phyloP scores from a whole-genome alignment of 2,888 invertebrate species.

The Sminthurinus aureus region DNA sequence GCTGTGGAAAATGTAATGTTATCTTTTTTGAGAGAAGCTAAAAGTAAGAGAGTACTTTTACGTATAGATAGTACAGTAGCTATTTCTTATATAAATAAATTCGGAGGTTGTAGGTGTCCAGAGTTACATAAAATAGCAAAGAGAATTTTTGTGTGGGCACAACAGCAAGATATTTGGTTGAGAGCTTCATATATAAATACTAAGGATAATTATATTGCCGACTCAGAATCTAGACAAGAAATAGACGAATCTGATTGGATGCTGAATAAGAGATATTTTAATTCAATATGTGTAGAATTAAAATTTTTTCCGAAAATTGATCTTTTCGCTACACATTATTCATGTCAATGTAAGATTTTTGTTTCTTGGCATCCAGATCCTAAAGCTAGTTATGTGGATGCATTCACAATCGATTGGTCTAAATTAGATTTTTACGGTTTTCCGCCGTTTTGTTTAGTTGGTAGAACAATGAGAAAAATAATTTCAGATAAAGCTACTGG shows the following conservation, averaged over 20 bases:
- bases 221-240: slow-evolving; percentile 25
- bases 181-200: slow-evolving; percentile 41
- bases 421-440: slow-evolving; percentile 41
- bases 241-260: slow-evolving; percentile 35
- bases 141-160: slow-evolving; percentile 40
- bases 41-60: slow-evolving; percentile 2
- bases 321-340: neutral
- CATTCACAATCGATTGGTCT: slow-evolving; percentile 44
- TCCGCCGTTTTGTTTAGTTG: slow-evolving; percentile 42
- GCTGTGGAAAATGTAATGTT: neutral
- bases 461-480: slow-evolving; percentile 42
- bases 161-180: slow-evolving; percentile 26
- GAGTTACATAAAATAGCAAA: slow-evolving; percentile 31
- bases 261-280: slow-evolving; percentile 16
- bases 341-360: slow-evolving; percentile 4
- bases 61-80: slow-evolving; percentile 28
- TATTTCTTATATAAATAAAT: slow-evolving; percentile 43
- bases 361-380: slow-evolving; percentile 42
- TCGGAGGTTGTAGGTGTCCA: slow-evolving; percentile 35
- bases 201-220: slow-evolving; percentile 36
- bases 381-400: slow-evolving; percentile 35
- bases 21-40: neutral
- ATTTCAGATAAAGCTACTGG: slow-evolving; percentile 35
- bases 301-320: slow-evolving; percentile 21
- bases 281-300: slow-evolving; percentile 42